Base-by-base conservation (phyloP, 2,113 vertebrate species). In the Myxocyprinus asiaticus region DNA sequence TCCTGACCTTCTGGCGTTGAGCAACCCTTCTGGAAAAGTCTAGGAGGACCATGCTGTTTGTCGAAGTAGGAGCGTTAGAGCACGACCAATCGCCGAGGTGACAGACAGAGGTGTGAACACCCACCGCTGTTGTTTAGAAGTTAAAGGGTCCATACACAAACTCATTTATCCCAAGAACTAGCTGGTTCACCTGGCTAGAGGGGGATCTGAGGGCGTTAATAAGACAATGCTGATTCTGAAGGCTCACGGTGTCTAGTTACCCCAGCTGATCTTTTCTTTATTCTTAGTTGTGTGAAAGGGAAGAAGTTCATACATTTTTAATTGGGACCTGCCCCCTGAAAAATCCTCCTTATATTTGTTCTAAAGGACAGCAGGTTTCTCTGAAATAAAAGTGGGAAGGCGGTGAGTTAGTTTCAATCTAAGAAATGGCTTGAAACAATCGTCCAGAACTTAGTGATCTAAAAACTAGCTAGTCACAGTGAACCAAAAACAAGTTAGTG, bases 281-380 rank as follows among this genome's bases (percentile, higher is more conserved):
- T 81, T 85, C 79, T 87, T 80, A 88, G 79, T 61, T 68, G 83
- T 86, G 87, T 90, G 92, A 92, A 92, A 90, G 88, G 83, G 89
- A 91, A 91, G 86, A 88, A 84, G 81, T 88, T 92, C 88, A 91
- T 93, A 88, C 86, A 93, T 92, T 91, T 92, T 93, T 93, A 91
- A 94, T 91, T 68, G 82, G 81, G 77, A 78, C 78, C 75, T 77
- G 64, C 70, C 83, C 78, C 73, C 76, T 3, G 45, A 59, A 79
- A 53, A 65, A 75, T 69, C 65, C 15, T 63, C 48, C 15, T 59
- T 79, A 67, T 50, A 84, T 72, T 70, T 33, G 22, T 33, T 33
- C 22, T 33, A 33, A 33, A 33, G 22, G 22, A 33, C 1, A 33
- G 22, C 22, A 33, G 22, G 22, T 33, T 33, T 33, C 22, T 33